Evolutionary conservation across 2,797 vertebrate genomes (phyloP).

Genomic region (Typhlichthys subterraneus): DNA sequence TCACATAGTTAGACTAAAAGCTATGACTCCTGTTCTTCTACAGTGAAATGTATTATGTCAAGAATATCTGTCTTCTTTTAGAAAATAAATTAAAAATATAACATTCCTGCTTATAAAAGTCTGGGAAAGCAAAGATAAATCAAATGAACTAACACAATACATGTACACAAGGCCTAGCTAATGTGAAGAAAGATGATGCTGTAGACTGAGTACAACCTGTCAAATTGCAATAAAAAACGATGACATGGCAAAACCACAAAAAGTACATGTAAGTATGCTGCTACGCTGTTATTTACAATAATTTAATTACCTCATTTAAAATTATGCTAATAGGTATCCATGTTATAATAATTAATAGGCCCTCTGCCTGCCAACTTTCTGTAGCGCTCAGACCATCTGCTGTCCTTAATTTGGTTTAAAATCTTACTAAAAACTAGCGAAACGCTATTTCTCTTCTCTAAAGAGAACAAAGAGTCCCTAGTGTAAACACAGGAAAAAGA

Average conservation of each 20-base stretch:
- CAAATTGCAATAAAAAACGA: too few species aligned
- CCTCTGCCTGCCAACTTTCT: not conserved
- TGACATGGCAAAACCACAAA: too few species aligned
- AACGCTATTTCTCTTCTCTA: constrained; percentile 9
- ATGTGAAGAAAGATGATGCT: too few species aligned
- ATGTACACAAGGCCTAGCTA: not conserved
- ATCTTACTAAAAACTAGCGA: not conserved
- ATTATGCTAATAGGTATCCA: too few species aligned
- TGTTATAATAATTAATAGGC: too few species aligned
- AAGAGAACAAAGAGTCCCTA: constrained; percentile 31
- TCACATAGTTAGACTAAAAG: not conserved
- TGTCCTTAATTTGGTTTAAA: constrained; percentile 25
- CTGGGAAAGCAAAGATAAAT: constrained; percentile 6
- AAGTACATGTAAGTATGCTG: too few species aligned
- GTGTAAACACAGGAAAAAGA: constrained; percentile 14
- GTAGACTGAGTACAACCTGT: too few species aligned
- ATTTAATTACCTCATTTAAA: too few species aligned
- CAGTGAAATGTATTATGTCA: constrained; percentile 18
- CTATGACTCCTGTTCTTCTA: not conserved
- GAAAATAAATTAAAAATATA: not conserved
- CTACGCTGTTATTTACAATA: too few species aligned
- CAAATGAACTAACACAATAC: not conserved
- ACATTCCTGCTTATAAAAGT: constrained; percentile 17
- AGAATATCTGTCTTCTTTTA: constrained; percentile 11
- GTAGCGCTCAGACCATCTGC: constrained; percentile 11